Evolutionary conservation across 2,797 vertebrate genomes (phyloP), one percentile per base, ranked within the genome.

Genomic region (Acridotheres tristis): DNA sequence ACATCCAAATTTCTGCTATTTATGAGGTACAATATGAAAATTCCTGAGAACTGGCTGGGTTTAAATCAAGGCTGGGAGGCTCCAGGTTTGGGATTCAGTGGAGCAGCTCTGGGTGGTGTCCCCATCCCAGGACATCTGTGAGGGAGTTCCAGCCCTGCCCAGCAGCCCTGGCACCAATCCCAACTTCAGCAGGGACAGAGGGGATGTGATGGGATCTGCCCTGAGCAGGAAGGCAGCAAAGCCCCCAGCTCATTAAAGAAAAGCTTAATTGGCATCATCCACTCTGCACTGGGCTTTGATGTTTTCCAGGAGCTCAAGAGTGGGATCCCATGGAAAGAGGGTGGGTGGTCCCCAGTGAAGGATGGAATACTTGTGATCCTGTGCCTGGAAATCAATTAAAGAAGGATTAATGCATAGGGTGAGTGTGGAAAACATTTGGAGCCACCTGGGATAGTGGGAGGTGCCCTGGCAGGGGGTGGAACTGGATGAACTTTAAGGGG

Each of bases 81-180:
- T 42, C 34, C 55, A 48, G 18, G 13, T 53, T 19, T 67, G 43
- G 51, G 73, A 43, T 61, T 57, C 27, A 2, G 11, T 5, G 61
- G n/a, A 54, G 53, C 3, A 59, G 30, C 17, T 50, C 45, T 16
- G 22, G 29, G n/a, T 9, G 27, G 2, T 11, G 26, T 7, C 3
- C 13, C n/a, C 19, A 0, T 7, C 18, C 47, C 50, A 21, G 36
- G 59, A 36, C 6, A 32, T 1, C 4, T 0, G 1, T 13, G 83
- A 40, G 45, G 45, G 22, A 2, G 0, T 2, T 16, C 18, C 14
- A 10, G 66, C 45, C 16, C 34, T 59, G 45, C 62, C 51, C 53
- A 23, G 59, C 50, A 45, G 40, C 51, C 63, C 22, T 25, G 18
- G 75, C 5, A 30, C n/a, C 78, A 16, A 10, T 1, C 53, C 73